These are phyloP conservation scores for Elanoides forficatus DNA, from an alignment of 2,113 vertebrate species.

Conservation along the genomic window DNA sequence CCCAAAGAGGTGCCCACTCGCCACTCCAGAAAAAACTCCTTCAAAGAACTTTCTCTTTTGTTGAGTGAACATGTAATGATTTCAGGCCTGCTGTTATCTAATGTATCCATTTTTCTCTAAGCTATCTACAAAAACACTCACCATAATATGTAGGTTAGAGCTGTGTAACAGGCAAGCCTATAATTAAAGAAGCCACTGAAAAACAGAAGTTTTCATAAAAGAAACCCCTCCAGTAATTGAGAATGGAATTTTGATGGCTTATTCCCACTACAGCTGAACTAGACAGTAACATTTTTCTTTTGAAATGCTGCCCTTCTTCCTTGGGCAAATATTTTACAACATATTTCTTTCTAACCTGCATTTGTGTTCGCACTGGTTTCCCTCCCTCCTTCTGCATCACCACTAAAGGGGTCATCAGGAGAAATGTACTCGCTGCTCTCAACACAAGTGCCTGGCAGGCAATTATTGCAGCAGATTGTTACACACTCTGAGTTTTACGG, in stretches of 20 bases:
- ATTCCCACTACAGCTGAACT: background rate
- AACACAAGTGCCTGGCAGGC: conserved; percentile 15
- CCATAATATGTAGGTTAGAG: conserved; percentile 10
- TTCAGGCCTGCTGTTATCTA: conserved; percentile 24
- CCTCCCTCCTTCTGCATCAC: conserved; percentile 53
- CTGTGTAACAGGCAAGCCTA: background rate
- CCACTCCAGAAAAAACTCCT: background rate
- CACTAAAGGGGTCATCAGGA: conserved; percentile 52
- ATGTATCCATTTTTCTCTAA: conserved; percentile 16
- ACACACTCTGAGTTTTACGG: background rate
- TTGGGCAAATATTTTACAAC: conserved; percentile 11
- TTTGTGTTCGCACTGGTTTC: background rate
- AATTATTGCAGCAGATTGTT: conserved; percentile 49
- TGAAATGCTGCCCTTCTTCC: conserved; percentile 30
- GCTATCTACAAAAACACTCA: conserved; percentile 29
- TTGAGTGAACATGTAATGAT: background rate
- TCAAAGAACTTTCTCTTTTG: conserved; percentile 1
- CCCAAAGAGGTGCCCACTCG: background rate
- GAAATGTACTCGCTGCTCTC: conserved; percentile 8
- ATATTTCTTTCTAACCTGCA: conserved; percentile 33
- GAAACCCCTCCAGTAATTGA: conserved; percentile 46
- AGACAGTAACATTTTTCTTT: conserved; percentile 26
- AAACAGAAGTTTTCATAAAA: conserved; percentile 27
- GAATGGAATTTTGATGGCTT: conserved; percentile 42
- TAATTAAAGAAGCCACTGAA: conserved; percentile 59